Base-by-base conservation (phyloP, 1,140 invertebrate species). In the Atta texana region DNA sequence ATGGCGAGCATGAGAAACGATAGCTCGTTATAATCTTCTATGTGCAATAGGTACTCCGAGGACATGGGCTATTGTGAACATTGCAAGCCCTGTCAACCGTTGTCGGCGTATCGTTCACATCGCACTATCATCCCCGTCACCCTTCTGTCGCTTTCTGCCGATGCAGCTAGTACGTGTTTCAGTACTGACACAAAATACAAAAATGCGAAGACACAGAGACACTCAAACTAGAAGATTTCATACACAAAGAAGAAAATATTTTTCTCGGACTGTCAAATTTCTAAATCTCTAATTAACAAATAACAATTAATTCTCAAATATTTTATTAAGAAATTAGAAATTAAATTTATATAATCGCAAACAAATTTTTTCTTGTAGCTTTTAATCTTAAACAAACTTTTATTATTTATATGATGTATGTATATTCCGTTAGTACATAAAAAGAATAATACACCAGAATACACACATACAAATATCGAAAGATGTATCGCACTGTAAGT, bases 21-120 rank as follows among this genome's bases (percentile, higher is more conserved):
- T 85, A 59, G 69, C 68, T 87, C 81, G 86, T 91, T 89, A 89
- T 86, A 89, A 89, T 69, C 88, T 89, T 85, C 75, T 55, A 69
- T 75, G 66, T 61, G 49, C 74, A 78, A 64, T 81, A 44, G 39
- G 39, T 44, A 81, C 39, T 84, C 69, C 55, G 69, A 84, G 80
- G 55, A 84, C 80, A 74, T 10, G 39, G 39, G 24, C 80, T 49
- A 84, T 84, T 84, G 80, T 84, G 80, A 84, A 61, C 80, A 51
- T 72, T 53, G 80, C 64, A 59, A 44, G 57, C 18, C 44, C 21
- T 34, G 82, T 85, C 82, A 85, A 75, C 59, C 74, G 18, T 74
- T 39, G 66, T 80, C n/a, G 77, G 49, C n/a, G 69, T 82, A 82
- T 74, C 80, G 55, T 74, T 82, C 80, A 61, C 55, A 28, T 74